Evolutionary conservation across 2,113 vertebrate genomes (phyloP), one percentile per base, ranked within the genome.

Genomic region (zebrafish (Danio rerio)): DNA sequence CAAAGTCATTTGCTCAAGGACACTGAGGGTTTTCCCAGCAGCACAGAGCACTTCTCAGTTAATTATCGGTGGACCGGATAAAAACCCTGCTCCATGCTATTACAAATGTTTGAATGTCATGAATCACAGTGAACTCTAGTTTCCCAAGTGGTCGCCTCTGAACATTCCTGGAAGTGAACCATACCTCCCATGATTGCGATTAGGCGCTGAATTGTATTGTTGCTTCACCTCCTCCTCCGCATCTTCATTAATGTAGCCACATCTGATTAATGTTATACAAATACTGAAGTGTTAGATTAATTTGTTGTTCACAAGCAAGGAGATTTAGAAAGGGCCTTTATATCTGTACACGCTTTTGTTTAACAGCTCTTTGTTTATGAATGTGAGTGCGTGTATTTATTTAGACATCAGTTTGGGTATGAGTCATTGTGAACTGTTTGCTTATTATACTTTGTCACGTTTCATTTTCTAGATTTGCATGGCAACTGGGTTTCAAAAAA

Each of bases 31-130:
- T 53, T 84, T 78, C 74, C 73, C 68, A 42, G 20, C 12, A 78
- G 74, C 43, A 18, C 18, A 66, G 43, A 66, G 63, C 63, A 21
- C 12, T 40, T 59, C 49, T 75, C 77, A 52, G 74, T 83, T 76
- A 80, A 65, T 65, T 78, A 81, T 16, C 71, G 12, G 45, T 43
- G 47, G 63, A 56, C 66, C 9, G 58, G 53, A 75, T 55, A 15
- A 52, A 40, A 62, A 65, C 62, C 58, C 63, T 18, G 56, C 71
- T 74, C 52, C 45, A 6, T 53, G 59, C 13, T 45, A 50, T 50
- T 73, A 77, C 65, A 65, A 18, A 52, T 68, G 59, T 53, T 80
- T 52, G 21, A 66, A 80, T 78, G 77, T 81, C 78, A 63, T 43
- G 42, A 31, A 61, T 40, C 52, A 63, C 73, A 75, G 63, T 78